Conservation (phyloP, 2,888 invertebrate genomes). For the Nymphalis c-album region DNA sequence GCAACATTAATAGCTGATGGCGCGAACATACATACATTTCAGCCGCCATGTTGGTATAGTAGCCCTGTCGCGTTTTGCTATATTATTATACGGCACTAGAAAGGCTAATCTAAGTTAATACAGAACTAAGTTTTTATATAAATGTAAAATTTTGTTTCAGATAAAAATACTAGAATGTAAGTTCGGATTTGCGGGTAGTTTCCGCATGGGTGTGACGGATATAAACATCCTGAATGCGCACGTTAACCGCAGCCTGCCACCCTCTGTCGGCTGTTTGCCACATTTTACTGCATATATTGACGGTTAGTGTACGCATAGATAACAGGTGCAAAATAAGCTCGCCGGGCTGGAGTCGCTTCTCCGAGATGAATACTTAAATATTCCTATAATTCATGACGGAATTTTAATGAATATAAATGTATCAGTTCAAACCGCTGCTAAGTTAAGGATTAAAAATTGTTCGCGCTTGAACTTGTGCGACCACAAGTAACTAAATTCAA, state of each 20-base stretch:
- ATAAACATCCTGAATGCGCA: slow-evolving; percentile 83
- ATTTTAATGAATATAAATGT: no score
- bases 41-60: no score
- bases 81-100: not conserved
- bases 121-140: slow-evolving; percentile 6
- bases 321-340: no score
- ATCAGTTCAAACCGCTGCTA: no score
- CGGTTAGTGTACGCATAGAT: slow-evolving; percentile 58
- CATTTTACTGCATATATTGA: slow-evolving; percentile 86
- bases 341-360: not conserved
- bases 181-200: slow-evolving; percentile 85
- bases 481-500: no score
- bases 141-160: slow-evolving; percentile 44
- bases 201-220: slow-evolving; percentile 90
- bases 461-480: no score
- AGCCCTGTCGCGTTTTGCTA: no score
- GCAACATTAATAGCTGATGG: not conserved
- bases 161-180: slow-evolving; percentile 83
- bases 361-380: no score
- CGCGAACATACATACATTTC: no score
- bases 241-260: slow-evolving; percentile 84
- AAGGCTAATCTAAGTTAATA: not conserved
- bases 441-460: no score
- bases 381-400: no score
- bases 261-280: slow-evolving; percentile 83